phyloP scores from a whole-genome alignment of 2,797 vertebrate species.

The Macrochelys suwanniensis region DNA sequence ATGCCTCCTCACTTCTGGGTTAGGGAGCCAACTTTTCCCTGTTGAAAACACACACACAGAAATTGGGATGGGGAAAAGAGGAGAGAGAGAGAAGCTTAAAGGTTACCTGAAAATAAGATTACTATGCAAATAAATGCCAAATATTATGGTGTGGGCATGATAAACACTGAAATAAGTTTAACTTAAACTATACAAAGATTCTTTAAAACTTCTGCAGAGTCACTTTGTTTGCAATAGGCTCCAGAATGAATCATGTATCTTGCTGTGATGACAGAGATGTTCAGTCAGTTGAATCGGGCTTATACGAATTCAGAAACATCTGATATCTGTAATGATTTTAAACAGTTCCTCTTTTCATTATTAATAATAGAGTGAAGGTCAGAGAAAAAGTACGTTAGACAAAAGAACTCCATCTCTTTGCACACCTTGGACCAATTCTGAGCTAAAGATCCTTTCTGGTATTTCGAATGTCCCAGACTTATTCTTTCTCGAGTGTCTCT shows the following conservation, averaged over 20 bases:
- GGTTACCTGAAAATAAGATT: neutral
- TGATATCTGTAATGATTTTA: constrained; percentile 48
- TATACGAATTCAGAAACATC: constrained; percentile 28
- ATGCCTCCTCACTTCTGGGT: constrained; percentile 3
- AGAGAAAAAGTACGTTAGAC: constrained; percentile 30
- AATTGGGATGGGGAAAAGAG: neutral
- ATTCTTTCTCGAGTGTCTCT: constrained; percentile 46
- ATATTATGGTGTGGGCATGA: neutral
- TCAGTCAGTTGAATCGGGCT: constrained; percentile 42
- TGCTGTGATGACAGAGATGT: constrained; percentile 34
- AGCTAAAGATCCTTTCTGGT: constrained; percentile 25
- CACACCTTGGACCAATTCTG: constrained; percentile 20
- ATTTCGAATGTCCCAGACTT: constrained; percentile 46
- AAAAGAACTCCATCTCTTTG: constrained; percentile 45
- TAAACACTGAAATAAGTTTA: constrained; percentile 26
- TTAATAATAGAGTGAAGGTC: constrained; percentile 53
- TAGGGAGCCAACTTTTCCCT: neutral
- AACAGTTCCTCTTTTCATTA: constrained; percentile 52
- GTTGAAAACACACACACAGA: constrained; percentile 35
- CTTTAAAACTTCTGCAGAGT: constrained; percentile 36
- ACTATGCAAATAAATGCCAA: neutral
- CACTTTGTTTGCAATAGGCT: constrained; percentile 27
- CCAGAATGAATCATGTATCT: constrained; percentile 41
- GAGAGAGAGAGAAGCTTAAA: neutral
- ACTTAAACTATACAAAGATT: constrained; percentile 6